These are phyloP conservation scores for Morone chrysops DNA, from an alignment of 2,113 vertebrate genomes.

Conservation along the genomic window DNA sequence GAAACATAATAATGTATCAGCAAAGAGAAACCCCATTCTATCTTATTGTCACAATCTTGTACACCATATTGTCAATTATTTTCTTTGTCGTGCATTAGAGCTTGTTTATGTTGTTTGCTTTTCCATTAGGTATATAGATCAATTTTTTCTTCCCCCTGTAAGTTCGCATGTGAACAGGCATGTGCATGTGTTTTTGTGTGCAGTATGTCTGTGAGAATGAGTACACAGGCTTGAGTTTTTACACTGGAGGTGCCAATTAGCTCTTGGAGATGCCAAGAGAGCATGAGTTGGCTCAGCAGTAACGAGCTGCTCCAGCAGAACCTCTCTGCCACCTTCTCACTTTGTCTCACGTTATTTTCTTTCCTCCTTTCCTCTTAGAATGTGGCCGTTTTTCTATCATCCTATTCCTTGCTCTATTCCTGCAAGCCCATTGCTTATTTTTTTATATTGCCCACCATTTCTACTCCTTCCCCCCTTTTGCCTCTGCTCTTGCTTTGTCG, in stretches of 20 bases:
- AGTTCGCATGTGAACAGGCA: not conserved
- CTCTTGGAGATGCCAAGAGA: conserved; percentile 75
- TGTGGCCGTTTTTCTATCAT: conserved; percentile 47
- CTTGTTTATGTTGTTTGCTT: conserved; percentile 14
- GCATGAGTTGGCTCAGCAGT: conserved; percentile 69
- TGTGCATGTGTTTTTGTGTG: conserved; percentile 37
- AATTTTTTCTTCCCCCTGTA: conserved; percentile 4
- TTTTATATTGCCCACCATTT: conserved; percentile 23
- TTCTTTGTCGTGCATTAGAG: not conserved
- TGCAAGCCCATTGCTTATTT: conserved; percentile 41
- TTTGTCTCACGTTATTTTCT: conserved; percentile 41
- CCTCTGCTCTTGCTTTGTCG: conserved; percentile 54
- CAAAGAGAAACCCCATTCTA: not conserved
- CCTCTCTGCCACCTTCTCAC: conserved; percentile 59
- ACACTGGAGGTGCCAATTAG: conserved; percentile 82
- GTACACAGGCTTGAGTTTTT: conserved; percentile 69
- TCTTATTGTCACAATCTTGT: not conserved
- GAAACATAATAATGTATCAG: not conserved
- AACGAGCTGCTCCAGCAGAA: conserved; percentile 68
- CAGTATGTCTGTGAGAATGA: conserved; percentile 46
- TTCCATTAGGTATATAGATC: conserved; percentile 6
- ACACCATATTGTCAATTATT: not conserved
- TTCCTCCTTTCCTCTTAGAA: conserved; percentile 28
- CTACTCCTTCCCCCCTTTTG: not conserved
- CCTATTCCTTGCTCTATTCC: conserved; percentile 31